phyloP scores from a whole-genome alignment of 1,140 invertebrate species.

The Achroia grisella region DNA sequence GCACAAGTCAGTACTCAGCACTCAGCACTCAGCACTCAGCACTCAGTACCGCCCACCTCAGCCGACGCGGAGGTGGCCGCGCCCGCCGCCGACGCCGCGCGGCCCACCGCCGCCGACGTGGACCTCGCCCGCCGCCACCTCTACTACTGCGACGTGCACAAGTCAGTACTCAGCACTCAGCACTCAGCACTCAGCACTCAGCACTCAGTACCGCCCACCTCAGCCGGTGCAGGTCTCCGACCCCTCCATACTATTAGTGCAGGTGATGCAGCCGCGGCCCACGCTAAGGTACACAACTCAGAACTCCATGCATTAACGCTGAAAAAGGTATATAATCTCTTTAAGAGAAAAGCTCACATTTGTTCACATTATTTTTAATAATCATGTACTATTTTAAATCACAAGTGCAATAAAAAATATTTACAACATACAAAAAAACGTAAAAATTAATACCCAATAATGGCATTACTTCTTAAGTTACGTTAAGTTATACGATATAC shows the following conservation, averaged over 20 bases:
- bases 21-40: neutral
- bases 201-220: neutral
- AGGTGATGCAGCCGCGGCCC: conserved; percentile 76
- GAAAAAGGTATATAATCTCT: no score
- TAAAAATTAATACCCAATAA: no score
- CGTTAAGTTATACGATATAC: no score
- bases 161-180: conserved; percentile 23
- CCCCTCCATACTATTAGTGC: no score
- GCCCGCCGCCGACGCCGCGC: conserved; percentile 77
- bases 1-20: conserved; percentile 48
- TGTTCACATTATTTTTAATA: no score
- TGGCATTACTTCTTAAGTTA: no score
- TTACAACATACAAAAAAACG: no score
- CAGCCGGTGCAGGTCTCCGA: conserved; percentile 76
- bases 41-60: neutral
- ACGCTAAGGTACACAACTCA: no score
- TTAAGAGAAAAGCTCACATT: no score
- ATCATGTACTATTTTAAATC: no score
- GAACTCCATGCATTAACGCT: no score
- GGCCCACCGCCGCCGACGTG: conserved; percentile 80
- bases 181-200: neutral
- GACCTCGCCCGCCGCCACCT: conserved; percentile 78
- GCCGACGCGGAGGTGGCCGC: conserved; percentile 76
- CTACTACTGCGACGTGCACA: conserved; percentile 80
- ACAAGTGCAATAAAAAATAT: no score